Evolutionary conservation across 2,113 vertebrate species (phyloP).

Genomic region (Alaudala cheleensis): DNA sequence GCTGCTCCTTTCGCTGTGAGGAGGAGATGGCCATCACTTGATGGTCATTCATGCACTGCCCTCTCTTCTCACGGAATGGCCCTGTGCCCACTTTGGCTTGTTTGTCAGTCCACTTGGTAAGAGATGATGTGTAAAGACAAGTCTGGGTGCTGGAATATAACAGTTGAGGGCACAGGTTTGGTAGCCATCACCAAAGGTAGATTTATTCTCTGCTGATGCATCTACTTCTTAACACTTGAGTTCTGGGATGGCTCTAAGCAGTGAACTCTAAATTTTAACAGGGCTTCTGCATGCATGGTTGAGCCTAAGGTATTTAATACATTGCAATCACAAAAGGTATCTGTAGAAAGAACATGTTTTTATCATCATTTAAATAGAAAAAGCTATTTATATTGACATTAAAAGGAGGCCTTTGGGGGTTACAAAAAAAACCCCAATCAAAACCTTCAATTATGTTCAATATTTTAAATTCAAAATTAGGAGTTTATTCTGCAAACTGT

Average conservation of each 20-base stretch:
- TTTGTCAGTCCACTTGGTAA: neutral
- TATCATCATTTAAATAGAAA: neutral
- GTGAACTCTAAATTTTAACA: neutral
- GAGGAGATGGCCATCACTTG: neutral
- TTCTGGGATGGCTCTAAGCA: neutral
- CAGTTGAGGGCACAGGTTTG: neutral
- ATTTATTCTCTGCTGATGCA: neutral
- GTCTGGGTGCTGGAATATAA: neutral
- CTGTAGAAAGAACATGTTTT: neutral
- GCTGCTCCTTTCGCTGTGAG: neutral
- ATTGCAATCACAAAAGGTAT: neutral
- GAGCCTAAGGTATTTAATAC: neutral
- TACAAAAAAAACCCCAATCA: neutral
- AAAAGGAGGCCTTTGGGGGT: neutral
- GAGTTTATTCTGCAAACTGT: neutral
- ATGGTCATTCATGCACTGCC: rapidly evolving
- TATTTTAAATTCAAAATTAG: neutral
- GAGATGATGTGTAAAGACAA: neutral
- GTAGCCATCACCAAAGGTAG: neutral
- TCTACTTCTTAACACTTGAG: neutral
- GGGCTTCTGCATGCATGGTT: neutral
- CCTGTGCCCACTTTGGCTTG: neutral
- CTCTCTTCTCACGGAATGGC: neutral
- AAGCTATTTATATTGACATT: neutral
- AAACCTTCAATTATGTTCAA: neutral